Evolutionary conservation across 2,797 vertebrate genomes (phyloP), one percentile per base, ranked within the genome.

Genomic region (Eidolon dupreanum): DNA sequence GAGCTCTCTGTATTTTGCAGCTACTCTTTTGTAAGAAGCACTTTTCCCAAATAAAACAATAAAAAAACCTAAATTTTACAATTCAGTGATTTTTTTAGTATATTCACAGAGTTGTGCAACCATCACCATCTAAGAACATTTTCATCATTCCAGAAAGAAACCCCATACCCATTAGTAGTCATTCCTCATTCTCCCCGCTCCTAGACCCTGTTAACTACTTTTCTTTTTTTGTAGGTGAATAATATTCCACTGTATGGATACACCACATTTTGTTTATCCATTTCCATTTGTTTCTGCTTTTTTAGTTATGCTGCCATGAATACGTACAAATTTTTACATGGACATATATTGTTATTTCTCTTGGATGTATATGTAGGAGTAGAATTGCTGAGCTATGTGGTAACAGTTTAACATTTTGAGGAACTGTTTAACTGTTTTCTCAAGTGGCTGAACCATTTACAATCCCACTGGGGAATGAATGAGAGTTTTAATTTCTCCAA

Each of bases 11-110:
- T 98, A 98, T 98, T 98, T 98, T 98, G 97, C 98, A 98, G 98
- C 98, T 98, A 98, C 98, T 95, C 98, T 98, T 99, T 99, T 99
- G 98, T 99, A 98, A 99, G 98, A 98, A 98, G 98, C 98, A 99
- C 98, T 98, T 99, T 98, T 98, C 98, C 98, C 98, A 98, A 99
- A 98, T 98, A 98, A 99, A 98, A 98, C 41, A 82, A 84, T 96
- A 49, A 6, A 85, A 89, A 94, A 81, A 81, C 0, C 46, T 65
- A 41, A 89, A 88, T 38, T 61, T 8, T 61, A 65, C 2, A 74
- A 0, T 71, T 93, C 13, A 36, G 49, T 77, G 55, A 24, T 24
- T 88, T 94, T 94, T 66, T 94, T 66, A 70, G 43, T 51, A 49
- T 83, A 59, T 65, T 93, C 51, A 24, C 19, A 28, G 66, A 77